These are phyloP conservation scores for Alaudala cheleensis DNA, from an alignment of 2,113 vertebrate genomes.

Conservation along the genomic window DNA sequence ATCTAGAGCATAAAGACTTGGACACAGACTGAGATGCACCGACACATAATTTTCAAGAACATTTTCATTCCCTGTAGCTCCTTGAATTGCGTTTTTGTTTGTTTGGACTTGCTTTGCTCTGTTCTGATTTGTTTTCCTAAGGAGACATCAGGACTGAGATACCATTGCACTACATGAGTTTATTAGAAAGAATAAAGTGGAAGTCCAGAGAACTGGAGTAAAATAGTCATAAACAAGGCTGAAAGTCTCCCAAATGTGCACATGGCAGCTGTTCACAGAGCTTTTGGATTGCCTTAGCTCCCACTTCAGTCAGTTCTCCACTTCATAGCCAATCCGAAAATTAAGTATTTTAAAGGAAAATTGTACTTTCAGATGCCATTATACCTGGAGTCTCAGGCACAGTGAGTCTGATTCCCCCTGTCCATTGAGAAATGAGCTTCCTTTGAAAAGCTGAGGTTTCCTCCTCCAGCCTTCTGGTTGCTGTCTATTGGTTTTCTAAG, in stretches of 20 bases:
- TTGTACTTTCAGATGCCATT: not conserved
- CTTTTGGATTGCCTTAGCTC: not conserved
- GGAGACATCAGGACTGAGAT: not conserved
- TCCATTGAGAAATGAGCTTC: not conserved
- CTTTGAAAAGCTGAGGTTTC: not conserved
- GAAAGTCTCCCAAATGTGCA: not conserved
- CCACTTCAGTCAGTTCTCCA: not conserved
- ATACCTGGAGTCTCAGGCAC: not conserved
- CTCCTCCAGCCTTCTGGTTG: not conserved
- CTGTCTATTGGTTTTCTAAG: not conserved
- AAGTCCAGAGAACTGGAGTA: not conserved
- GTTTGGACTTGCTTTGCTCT: not conserved
- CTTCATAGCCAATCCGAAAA: not conserved
- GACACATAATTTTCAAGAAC: not conserved
- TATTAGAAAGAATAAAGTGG: not conserved
- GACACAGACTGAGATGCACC: not conserved
- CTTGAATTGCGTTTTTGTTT: not conserved
- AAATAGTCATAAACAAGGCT: not conserved
- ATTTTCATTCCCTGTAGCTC: not conserved
- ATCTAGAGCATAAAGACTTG: not conserved
- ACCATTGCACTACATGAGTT: not conserved
- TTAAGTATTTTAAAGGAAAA: not conserved
- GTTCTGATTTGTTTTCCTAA: not conserved
- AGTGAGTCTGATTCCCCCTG: not conserved
- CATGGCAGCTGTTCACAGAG: not conserved